Percentiles rank a stretch among this genome's conserved stretches.
These are phyloP conservation scores for Argentina silus DNA, from an alignment of 2,797 vertebrate species.

Conservation along the genomic window DNA sequence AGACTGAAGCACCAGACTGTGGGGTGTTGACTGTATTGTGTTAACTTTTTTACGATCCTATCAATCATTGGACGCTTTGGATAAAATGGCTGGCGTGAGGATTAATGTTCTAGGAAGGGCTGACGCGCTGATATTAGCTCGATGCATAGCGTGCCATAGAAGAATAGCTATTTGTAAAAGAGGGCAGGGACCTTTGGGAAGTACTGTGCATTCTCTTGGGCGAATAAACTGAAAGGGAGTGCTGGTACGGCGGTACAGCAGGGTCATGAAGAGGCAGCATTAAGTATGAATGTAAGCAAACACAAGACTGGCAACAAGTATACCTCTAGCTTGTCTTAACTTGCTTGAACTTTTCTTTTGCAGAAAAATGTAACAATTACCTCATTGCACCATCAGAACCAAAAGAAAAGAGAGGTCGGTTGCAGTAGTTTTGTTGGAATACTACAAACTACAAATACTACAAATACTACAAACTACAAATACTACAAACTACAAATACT, in stretches of 20 bases:
- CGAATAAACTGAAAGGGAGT: neutral
- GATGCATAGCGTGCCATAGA: conserved; percentile 5
- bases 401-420: too few species aligned
- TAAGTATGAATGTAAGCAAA: neutral
- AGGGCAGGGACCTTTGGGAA: neutral
- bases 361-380: too few species aligned
- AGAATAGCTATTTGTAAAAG: neutral
- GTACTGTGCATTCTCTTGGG: neutral
- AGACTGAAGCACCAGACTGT: conserved; percentile 15
- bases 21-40: conserved; percentile 29
- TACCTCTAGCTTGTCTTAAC: neutral
- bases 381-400: too few species aligned
- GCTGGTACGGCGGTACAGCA: neutral
- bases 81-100: conserved; percentile 17
- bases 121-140: neutral
- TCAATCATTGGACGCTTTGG: conserved; percentile 20
- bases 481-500: too few species aligned
- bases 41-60: conserved; percentile 19
- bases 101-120: conserved; percentile 1
- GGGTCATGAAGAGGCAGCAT: neutral
- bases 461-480: too few species aligned
- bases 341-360: too few species aligned
- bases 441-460: too few species aligned
- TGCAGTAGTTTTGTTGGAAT: too few species aligned
- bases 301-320: neutral